These are phyloP conservation scores for Regulus satrapa DNA, from an alignment of 2,113 vertebrate species.

Conservation along the genomic window DNA sequence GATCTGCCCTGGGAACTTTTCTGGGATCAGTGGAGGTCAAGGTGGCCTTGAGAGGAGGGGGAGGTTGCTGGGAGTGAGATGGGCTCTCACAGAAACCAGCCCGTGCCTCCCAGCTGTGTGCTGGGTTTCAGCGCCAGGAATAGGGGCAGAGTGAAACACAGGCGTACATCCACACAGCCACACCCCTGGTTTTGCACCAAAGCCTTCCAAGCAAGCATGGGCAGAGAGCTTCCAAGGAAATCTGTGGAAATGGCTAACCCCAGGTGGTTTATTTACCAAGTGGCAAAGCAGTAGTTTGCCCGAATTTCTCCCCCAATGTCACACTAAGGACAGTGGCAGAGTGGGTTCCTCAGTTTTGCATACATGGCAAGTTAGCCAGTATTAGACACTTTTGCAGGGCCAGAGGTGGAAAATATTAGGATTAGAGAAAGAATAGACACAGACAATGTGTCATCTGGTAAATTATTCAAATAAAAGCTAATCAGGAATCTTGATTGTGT, in stretches of 20 bases:
- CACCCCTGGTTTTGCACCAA: not conserved
- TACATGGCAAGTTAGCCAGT: not conserved
- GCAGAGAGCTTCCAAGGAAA: not conserved
- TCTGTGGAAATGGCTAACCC: not conserved
- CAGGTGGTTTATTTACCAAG: not conserved
- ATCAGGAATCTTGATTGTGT: not conserved
- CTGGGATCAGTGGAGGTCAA: not conserved
- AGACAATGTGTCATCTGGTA: not conserved
- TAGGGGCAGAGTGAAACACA: not conserved
- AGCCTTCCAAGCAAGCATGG: not conserved
- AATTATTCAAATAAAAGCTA: not conserved
- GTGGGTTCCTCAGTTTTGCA: not conserved
- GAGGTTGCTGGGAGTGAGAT: not conserved
- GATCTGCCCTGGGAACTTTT: not conserved
- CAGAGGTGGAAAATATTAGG: not conserved
- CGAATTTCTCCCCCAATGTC: not conserved
- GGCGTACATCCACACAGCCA: fast-evolving
- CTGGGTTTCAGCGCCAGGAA: not conserved
- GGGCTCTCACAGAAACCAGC: not conserved
- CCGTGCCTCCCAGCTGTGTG: not conserved
- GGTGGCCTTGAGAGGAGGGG: not conserved
- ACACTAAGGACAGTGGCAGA: fast-evolving
- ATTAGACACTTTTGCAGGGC: not conserved
- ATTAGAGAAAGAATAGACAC: not conserved
- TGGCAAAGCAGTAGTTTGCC: not conserved